These are phyloP conservation scores for Apamea crenata DNA, from an alignment of 2,888 invertebrate species.

Conservation along the genomic window DNA sequence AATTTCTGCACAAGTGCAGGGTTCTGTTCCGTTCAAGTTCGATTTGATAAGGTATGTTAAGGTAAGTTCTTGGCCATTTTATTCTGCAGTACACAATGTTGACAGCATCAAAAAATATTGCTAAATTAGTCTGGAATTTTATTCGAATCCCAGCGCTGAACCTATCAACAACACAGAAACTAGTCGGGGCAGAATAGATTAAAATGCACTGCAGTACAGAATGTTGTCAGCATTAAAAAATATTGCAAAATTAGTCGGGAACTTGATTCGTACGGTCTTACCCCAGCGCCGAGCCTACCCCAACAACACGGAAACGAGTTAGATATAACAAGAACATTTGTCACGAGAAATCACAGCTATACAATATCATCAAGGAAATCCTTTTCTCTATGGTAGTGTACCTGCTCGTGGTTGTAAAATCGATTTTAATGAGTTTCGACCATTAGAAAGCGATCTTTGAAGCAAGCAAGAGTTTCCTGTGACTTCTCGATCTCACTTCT, in stretches of 20 bases:
- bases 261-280: background rate
- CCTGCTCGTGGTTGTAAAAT: conserved; percentile 40
- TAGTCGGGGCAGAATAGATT: no score
- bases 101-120: background rate
- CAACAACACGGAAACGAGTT: background rate
- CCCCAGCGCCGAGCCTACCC: background rate
- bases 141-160: no score
- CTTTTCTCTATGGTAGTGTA: conserved; percentile 20
- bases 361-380: conserved; percentile 38
- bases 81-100: background rate
- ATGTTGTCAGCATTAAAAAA: background rate
- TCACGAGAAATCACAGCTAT: conserved; percentile 3
- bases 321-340: background rate
- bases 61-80: background rate
- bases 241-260: background rate
- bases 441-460: conserved; percentile 51
- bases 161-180: no score
- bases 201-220: background rate
- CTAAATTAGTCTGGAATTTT: background rate
- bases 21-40: background rate
- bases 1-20: background rate
- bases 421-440: conserved; percentile 41
- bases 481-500: conserved; percentile 3
- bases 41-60: background rate
- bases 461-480: conserved; percentile 35